Evolutionary conservation across 1,140 invertebrate species (phyloP), one percentile per base, ranked within the genome.

Genomic region (Cotesia glomerata): DNA sequence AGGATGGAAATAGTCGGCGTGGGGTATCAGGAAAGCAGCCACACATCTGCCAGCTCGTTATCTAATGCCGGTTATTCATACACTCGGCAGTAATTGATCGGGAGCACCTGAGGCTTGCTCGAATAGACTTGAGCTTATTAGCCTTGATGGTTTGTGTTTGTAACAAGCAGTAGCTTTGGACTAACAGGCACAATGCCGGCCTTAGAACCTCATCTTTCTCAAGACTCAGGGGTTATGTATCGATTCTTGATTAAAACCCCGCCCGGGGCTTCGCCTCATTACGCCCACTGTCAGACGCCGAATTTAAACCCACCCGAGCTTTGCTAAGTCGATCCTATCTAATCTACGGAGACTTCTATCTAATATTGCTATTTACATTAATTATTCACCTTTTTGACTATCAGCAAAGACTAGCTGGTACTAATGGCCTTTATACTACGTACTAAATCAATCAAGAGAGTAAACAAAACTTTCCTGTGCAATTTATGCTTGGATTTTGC

Each of bases 31-130:
- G 4, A 54, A 5, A n/a, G 52, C 5, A 36, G 52, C 32, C 36
- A 58, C 73, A 76, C 84, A 85, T 85, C 84, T 86, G 83, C 82
- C 77, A 64, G 74, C 81, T 86, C 82, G 84, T 86, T 87, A 85
- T 86, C 85, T 87, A 87, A 86, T 86, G 81, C 79, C 79, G 78
- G 75, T 76, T 83, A 26, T 26, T 26, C 26, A 26, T 80, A 80
- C 83, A 78, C 76, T 63, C 74, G 35, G 75, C 77, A 80, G 85
- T 86, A 86, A 87, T 87, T 86, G 84, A 84, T 74, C 80, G 69
- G 59, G 76, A 75, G 76, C 76, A 83, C 83, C 84, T 74, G 76
- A 80, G 81, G 81, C 80, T 74, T 75, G 75, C 34, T 59, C 74
- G 67, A 79, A 80, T 79, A 82, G 80, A 81, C 76, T 78, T 77